Evolutionary conservation across 2,888 invertebrate species (phyloP), one percentile per base, ranked within the genome.

Genomic region (Leptodirus hochenwartii): DNA sequence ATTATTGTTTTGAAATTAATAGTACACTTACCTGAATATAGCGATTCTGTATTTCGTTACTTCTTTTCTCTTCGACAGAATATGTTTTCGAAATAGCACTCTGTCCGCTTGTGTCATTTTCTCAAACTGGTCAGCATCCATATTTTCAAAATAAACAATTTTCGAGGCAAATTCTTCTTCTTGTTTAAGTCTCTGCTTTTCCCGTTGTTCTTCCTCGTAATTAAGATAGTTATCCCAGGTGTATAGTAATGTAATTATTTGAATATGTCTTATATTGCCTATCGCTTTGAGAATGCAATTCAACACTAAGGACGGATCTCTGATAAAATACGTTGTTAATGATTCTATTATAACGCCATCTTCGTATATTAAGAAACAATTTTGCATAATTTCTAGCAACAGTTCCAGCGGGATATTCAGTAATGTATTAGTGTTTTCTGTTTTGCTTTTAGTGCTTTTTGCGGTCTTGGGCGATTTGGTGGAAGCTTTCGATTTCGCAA

Each of bases 301-400:
- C 12, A 53, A 36, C 8, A 45, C 43, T 4, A 43, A 17, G 14
- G 39, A 33, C 5, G 45, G 42, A 17, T 10, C 15, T 4, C 37
- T 31, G 8, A 55, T 31, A 33, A 55, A 54, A 5, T 38, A 37
- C 31, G 50, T 53, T 10, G 44, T 20, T 13, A 56, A 38, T 15
- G 47, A 46, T 34, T 54, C 53, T 8, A 54, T 43, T 5, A 54
- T 39, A 15, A 53, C 10, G 13, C 46, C 48, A 13, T 30, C 38
- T 17, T 35, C 28, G 27, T 38, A 41, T 5, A 26, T 15, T 4
- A 15, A n/a, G 16, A 51, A 27, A 34, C 41, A 42, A 8, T 33
- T 23, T 27, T 37, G 37, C 11, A 52, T 25, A 14, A 52, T 32
- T 20, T 47, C 43, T 4, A 34, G 35, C 3, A 49, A 37, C 4